These are phyloP conservation scores for Atrichornis clamosus DNA, from an alignment of 2,113 vertebrate species.

Conservation along the genomic window DNA sequence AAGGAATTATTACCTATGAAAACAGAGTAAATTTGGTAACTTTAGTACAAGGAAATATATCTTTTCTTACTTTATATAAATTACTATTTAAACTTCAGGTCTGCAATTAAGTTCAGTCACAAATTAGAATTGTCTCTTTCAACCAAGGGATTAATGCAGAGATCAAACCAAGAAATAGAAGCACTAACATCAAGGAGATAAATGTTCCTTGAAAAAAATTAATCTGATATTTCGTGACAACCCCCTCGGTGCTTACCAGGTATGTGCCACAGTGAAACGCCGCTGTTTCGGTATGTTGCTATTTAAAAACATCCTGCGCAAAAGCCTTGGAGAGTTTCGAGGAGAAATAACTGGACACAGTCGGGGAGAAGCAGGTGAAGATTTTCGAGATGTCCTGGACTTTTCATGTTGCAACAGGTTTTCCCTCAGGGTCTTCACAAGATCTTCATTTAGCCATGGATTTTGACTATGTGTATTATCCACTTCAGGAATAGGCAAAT, in stretches of 20 bases:
- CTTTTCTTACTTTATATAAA: slow-evolving; percentile 20
- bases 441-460: slow-evolving; percentile 91
- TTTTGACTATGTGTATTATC: slow-evolving; percentile 81
- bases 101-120: slow-evolving; percentile 16
- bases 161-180: not conserved
- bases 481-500: slow-evolving; percentile 86
- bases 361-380: slow-evolving; percentile 85
- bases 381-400: slow-evolving; percentile 80
- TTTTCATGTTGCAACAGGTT: slow-evolving; percentile 96
- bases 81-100: slow-evolving; percentile 41
- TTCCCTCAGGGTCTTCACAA: slow-evolving; percentile 93
- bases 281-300: slow-evolving; percentile 94
- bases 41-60: not conserved
- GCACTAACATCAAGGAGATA: not conserved
- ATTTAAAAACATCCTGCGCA: slow-evolving; percentile 92
- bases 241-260: slow-evolving; percentile 83
- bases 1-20: not conserved
- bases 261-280: slow-evolving; percentile 97
- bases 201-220: not conserved
- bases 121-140: not conserved
- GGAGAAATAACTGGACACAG: slow-evolving; percentile 87
- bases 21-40: not conserved
- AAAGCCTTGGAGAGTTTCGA: slow-evolving; percentile 90
- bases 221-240: not conserved
- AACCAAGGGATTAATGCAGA: not conserved